Conservation (phyloP, 2,113 vertebrate genomes). For the Eretmochelys imbricata region DNA sequence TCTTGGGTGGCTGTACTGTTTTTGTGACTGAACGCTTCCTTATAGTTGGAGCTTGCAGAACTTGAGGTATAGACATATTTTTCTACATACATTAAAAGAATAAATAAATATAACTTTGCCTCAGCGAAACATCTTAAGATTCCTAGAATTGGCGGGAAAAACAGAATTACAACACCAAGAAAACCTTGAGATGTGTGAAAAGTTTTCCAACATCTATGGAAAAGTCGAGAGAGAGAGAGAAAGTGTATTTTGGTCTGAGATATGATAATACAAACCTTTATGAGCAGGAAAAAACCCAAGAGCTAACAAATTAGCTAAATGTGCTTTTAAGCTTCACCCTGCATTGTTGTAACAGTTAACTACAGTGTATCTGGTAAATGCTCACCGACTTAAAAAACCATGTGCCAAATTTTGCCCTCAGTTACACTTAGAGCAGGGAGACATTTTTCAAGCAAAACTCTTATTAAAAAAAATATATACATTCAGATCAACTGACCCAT, state of each 20-base stretch:
- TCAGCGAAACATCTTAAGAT: background rate
- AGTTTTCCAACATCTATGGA: fast-evolving
- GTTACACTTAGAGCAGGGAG: background rate
- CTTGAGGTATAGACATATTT: too few species aligned
- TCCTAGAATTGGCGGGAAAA: background rate
- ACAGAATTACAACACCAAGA: background rate
- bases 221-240: background rate
- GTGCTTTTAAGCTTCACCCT: background rate
- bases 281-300: background rate
- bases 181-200: background rate
- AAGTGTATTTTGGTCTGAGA: background rate
- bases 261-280: background rate
- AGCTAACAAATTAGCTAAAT: background rate
- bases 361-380: background rate
- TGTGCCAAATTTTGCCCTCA: background rate
- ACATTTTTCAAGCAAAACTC: too few species aligned
- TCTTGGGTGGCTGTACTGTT: background rate
- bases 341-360: background rate
- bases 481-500: too few species aligned
- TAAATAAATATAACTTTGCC: background rate
- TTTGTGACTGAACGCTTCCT: background rate
- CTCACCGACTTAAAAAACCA: fast-evolving
- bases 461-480: too few species aligned
- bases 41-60: background rate
- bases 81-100: too few species aligned